A percentile compares a stretch with the other conserved stretches of the same genome.
phyloP scores from a whole-genome alignment of 2,113 vertebrate species.

The Spheniscus mendiculus region DNA sequence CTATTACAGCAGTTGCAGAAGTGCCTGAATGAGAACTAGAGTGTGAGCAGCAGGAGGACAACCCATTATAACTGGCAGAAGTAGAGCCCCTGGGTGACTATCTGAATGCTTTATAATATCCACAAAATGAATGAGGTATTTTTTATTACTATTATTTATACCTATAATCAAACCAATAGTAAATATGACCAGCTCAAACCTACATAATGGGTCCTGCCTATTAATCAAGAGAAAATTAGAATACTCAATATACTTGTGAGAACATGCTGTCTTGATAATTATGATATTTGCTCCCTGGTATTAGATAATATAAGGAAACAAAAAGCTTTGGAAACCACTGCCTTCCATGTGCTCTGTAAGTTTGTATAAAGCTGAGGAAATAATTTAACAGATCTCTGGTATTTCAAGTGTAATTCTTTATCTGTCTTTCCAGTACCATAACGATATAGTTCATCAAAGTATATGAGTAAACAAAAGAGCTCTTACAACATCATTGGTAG shows the following conservation, averaged over 20 bases:
- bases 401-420: neutral
- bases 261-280: slow-evolving; percentile 70
- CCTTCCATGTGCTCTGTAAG: neutral
- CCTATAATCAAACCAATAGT: slow-evolving; percentile 61
- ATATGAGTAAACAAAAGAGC: neutral
- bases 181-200: slow-evolving; percentile 59
- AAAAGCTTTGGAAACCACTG: slow-evolving; percentile 48
- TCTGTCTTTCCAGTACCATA: neutral
- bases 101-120: slow-evolving; percentile 73
- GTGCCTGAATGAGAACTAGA: slow-evolving; percentile 45
- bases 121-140: slow-evolving; percentile 52
- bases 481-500: neutral
- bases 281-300: slow-evolving; percentile 64
- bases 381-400: neutral
- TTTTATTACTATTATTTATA: neutral
- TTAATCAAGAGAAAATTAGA: slow-evolving; percentile 76
- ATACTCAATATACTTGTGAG: slow-evolving; percentile 71
- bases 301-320: slow-evolving; percentile 64
- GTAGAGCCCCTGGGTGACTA: slow-evolving; percentile 53
- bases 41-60: slow-evolving; percentile 68
- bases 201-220: slow-evolving; percentile 43
- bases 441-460: neutral
- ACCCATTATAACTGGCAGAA: slow-evolving; percentile 79
- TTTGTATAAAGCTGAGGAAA: neutral
- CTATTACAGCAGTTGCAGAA: neutral